phyloP scores from a whole-genome alignment of 2,888 invertebrate genomes.

The Frankliniella fusca region DNA sequence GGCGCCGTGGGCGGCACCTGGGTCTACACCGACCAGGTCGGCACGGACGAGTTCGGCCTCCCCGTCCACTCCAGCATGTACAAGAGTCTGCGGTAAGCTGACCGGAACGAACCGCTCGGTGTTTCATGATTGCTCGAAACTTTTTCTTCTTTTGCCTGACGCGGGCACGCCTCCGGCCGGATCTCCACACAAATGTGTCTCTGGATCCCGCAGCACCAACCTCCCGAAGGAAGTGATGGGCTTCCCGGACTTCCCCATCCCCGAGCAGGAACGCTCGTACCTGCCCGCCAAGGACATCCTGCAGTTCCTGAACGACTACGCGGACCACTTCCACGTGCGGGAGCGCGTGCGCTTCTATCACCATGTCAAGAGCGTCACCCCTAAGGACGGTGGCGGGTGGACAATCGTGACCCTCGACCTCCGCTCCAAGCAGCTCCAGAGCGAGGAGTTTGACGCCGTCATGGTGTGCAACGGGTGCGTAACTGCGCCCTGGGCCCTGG shows the following conservation, averaged over 20 bases:
- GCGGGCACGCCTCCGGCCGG: neutral
- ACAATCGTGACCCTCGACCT: slow-evolving; percentile 51
- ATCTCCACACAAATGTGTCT: neutral
- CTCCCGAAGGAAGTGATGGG: slow-evolving; percentile 90
- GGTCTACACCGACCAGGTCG: slow-evolving; percentile 64
- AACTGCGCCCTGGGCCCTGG: neutral
- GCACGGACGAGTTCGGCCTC: slow-evolving; percentile 59
- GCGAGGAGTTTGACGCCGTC: slow-evolving; percentile 58
- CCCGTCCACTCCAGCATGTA: slow-evolving; percentile 78
- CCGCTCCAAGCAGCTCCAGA: slow-evolving; percentile 47
- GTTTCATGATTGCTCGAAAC: too few species aligned
- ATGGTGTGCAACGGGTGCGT: slow-evolving; percentile 64
- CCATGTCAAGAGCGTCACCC: slow-evolving; percentile 17
- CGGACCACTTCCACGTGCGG: slow-evolving; percentile 63
- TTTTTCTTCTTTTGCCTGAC: too few species aligned
- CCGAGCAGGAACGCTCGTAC: slow-evolving; percentile 67
- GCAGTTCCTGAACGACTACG: slow-evolving; percentile 66
- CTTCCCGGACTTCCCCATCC: slow-evolving; percentile 77
- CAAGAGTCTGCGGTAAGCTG: slow-evolving; percentile 60
- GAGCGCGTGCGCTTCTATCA: slow-evolving; percentile 43
- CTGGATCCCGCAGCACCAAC: slow-evolving; percentile 68
- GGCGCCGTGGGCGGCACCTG: slow-evolving; percentile 72
- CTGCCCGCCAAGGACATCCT: slow-evolving; percentile 68
- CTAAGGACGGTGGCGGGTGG: slow-evolving; percentile 48
- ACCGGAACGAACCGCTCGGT: neutral